Evolutionary conservation across 2,888 invertebrate species (phyloP).

Genomic region (Acanthosepion pharaonis): DNA sequence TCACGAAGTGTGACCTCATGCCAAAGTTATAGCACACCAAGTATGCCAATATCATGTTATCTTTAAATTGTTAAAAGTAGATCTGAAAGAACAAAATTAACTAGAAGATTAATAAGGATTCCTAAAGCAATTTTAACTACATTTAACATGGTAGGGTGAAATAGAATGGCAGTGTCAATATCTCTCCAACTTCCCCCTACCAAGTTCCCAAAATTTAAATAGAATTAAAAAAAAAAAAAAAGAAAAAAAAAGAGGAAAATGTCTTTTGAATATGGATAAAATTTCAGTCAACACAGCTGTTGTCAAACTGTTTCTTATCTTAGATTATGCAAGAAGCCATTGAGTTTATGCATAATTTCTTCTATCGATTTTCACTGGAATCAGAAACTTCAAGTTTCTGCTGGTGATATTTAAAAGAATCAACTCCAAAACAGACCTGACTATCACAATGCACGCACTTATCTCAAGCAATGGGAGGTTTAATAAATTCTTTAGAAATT

Average conservation of each 20-base stretch:
- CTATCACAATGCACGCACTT: background rate
- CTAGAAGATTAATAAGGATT: background rate
- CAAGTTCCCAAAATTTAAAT: background rate
- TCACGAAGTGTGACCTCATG: too few species aligned
- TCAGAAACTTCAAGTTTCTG: background rate
- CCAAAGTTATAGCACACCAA: too few species aligned
- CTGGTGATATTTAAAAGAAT: background rate
- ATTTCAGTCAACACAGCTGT: background rate
- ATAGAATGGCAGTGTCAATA: background rate
- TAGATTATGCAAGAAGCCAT: background rate
- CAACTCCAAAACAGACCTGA: background rate
- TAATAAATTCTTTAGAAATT: background rate
- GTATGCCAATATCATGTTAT: too few species aligned
- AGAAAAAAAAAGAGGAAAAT: background rate
- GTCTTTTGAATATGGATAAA: background rate
- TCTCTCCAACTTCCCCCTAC: background rate
- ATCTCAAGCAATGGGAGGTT: background rate
- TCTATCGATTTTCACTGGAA: background rate
- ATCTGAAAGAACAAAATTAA: background rate
- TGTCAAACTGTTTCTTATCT: background rate
- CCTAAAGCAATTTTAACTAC: background rate
- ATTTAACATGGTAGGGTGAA: background rate
- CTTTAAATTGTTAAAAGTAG: background rate
- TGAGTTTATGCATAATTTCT: background rate
- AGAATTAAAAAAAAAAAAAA: background rate